These are phyloP conservation scores for Loxodonta africana DNA, from an alignment of 2,113 vertebrate genomes.

Conservation along the genomic window DNA sequence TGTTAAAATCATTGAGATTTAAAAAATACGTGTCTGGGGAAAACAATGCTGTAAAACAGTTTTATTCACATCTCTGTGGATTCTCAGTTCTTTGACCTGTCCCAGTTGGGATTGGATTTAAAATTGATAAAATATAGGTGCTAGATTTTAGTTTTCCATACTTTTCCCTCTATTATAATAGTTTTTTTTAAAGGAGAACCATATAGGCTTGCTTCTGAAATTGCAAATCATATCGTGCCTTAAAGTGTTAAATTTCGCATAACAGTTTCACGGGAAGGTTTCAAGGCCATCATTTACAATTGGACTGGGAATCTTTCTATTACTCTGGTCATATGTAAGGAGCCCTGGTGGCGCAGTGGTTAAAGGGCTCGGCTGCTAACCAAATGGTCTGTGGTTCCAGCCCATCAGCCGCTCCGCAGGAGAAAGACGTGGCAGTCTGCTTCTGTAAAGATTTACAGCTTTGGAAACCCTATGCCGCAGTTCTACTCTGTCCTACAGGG, in stretches of 20 bases:
- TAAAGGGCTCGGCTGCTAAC: no score
- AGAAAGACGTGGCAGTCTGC: no score
- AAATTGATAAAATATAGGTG: constrained; percentile 48
- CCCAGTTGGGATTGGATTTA: neutral
- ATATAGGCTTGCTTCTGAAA: constrained; percentile 67
- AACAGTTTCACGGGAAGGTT: constrained; percentile 50
- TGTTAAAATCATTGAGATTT: constrained; percentile 68
- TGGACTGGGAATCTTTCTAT: neutral
- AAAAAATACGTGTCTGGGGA: constrained; percentile 60
- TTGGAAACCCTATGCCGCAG: no score
- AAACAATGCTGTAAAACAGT: neutral
- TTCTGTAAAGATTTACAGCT: no score
- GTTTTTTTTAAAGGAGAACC: neutral
- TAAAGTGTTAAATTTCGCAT: constrained; percentile 61
- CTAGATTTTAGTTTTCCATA: constrained; percentile 51
- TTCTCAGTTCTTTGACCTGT: neutral
- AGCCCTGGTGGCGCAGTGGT: no score
- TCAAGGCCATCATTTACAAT: neutral
- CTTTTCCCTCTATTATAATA: constrained; percentile 6
- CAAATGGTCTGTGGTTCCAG: no score
- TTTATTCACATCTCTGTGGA: constrained; percentile 40
- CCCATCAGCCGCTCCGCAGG: no score
- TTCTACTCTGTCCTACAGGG: no score
- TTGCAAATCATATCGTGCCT: neutral
- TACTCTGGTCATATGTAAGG: neutral